These are phyloP conservation scores for Cerastis leucographa DNA, from an alignment of 2,888 invertebrate genomes.

Conservation along the genomic window DNA sequence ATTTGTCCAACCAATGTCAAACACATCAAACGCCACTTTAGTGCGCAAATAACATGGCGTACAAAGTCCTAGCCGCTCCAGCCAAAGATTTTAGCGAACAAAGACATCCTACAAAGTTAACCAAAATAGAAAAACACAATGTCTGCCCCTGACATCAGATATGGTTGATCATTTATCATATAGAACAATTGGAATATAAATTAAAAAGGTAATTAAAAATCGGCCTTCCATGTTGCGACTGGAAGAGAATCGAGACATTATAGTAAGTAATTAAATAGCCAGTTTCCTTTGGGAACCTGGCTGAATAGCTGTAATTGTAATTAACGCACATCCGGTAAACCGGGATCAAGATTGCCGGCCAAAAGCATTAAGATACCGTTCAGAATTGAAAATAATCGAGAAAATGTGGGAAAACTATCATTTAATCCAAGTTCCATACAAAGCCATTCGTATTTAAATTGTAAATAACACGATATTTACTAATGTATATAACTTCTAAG, in stretches of 20 bases:
- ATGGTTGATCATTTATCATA: constrained; percentile 35
- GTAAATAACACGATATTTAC: constrained; percentile 63
- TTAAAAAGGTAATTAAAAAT: constrained; percentile 34
- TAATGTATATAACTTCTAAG: constrained; percentile 44
- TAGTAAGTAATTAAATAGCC: constrained; percentile 69
- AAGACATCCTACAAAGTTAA: constrained; percentile 26
- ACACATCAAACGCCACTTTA: constrained; percentile 35
- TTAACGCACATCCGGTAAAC: constrained; percentile 79
- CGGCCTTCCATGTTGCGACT: neutral
- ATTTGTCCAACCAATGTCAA: constrained; percentile 52
- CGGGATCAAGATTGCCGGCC: constrained; percentile 71
- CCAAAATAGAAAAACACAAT: constrained; percentile 28
- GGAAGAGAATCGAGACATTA: constrained; percentile 60
- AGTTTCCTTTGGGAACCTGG: constrained; percentile 62
- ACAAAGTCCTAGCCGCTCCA: constrained; percentile 27
- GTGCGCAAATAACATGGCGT: constrained; percentile 18
- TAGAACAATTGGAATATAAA: constrained; percentile 27
- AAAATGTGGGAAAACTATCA: constrained; percentile 50
- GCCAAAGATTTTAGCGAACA: constrained; percentile 43
- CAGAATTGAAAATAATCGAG: constrained; percentile 58
- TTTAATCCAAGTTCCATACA: constrained; percentile 47
- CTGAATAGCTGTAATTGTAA: constrained; percentile 69
- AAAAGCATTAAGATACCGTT: constrained; percentile 70
- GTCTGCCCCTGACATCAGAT: constrained; percentile 32
- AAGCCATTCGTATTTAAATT: constrained; percentile 56